Conservation (phyloP, 1,140 invertebrate species). For the Trachelipus rathkii region DNA sequence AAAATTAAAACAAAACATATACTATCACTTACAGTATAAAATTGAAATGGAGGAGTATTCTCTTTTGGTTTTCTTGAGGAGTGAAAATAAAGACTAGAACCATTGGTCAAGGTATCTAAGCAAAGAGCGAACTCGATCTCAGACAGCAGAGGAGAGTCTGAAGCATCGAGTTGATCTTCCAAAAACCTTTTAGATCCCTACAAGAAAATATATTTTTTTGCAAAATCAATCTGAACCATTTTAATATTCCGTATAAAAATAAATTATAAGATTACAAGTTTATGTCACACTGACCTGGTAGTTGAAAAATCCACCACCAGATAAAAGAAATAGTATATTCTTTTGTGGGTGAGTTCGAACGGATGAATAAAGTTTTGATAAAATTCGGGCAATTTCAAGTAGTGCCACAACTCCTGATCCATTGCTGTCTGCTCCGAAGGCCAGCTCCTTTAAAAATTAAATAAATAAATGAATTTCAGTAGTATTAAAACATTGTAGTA, state of each 20-base stretch:
- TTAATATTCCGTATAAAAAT: no score
- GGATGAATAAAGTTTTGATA: conserved; percentile 84
- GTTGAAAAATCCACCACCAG: conserved; percentile 90
- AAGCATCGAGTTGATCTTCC: conserved; percentile 50
- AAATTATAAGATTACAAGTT: background rate
- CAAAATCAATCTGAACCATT: no score
- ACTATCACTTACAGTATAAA: no score
- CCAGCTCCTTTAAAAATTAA: conserved; percentile 62
- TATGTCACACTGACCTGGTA: conserved; percentile 54
- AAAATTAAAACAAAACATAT: no score
- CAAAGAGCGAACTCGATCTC: conserved; percentile 75
- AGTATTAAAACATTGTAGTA: no score
- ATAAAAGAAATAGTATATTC: conserved; percentile 84
- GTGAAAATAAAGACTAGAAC: conserved; percentile 72
- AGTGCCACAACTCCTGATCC: conserved; percentile 85
- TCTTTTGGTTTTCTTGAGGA: conserved; percentile 94
- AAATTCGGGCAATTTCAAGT: conserved; percentile 80
- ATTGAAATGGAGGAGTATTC: conserved; percentile 55
- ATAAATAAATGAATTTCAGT: no score
- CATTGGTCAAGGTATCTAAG: conserved; percentile 74
- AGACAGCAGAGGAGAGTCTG: conserved; percentile 37
- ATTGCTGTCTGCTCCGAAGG: conserved; percentile 86
- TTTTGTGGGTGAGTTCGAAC: conserved; percentile 73
- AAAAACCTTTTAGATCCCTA: conserved; percentile 68
- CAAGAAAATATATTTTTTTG: background rate